Conservation (phyloP, 2,113 vertebrate genomes). For the Pedetes capensis region DNA sequence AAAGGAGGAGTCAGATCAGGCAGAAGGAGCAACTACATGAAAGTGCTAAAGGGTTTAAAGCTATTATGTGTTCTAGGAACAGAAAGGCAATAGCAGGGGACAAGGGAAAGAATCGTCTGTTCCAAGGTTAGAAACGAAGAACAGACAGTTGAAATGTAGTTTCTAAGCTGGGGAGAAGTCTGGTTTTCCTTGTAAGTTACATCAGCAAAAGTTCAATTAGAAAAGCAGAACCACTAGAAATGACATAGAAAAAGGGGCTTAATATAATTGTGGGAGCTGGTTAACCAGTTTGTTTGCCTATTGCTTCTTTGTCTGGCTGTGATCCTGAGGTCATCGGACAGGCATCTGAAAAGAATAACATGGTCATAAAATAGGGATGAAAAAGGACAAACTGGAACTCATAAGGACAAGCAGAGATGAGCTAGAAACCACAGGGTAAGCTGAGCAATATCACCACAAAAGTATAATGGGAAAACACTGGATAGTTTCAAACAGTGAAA, state of each 20-base stretch:
- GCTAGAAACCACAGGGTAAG: background rate
- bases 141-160: background rate
- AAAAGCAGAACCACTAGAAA: background rate
- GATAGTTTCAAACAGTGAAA: background rate
- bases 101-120: background rate
- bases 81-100: background rate
- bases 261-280: background rate
- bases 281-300: background rate
- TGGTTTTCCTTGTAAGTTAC: background rate
- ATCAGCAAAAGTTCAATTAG: background rate
- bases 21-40: background rate
- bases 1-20: background rate
- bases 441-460: background rate
- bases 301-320: background rate
- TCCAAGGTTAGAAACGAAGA: background rate
- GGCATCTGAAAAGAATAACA: conserved; percentile 25
- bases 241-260: background rate
- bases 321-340: background rate
- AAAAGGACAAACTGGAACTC: background rate
- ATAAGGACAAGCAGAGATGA: background rate
- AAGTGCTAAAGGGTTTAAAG: background rate
- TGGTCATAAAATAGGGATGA: background rate
- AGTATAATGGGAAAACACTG: background rate
- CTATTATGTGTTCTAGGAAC: background rate
- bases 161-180: background rate